Conservation (phyloP, 2,113 vertebrate species). For the Euleptes europaea region DNA sequence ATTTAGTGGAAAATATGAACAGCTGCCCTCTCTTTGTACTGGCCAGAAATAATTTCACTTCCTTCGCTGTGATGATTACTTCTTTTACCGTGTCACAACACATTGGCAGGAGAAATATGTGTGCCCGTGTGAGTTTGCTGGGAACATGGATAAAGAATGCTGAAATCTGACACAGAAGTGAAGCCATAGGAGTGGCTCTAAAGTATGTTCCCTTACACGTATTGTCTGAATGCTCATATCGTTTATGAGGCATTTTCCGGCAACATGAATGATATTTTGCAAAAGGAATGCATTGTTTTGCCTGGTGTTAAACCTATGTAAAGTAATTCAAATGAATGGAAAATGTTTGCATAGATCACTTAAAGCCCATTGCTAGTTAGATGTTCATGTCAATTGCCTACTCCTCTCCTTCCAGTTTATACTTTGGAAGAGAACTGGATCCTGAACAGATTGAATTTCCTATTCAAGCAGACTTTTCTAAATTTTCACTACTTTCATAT, state of each 20-base stretch:
- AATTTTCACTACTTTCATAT: not conserved
- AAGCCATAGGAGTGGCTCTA: not conserved
- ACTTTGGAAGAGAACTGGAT: not conserved
- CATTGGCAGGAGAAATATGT: not conserved
- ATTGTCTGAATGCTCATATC: not conserved
- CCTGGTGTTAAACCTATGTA: not conserved
- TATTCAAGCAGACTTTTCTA: not conserved
- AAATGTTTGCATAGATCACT: not conserved
- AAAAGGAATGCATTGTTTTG: not conserved
- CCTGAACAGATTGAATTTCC: not conserved
- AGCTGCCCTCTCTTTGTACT: conserved; percentile 16
- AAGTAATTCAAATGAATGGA: not conserved
- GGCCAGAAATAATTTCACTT: not conserved
- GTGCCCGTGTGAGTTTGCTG: not conserved
- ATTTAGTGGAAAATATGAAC: conserved; percentile 3
- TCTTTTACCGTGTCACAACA: not conserved
- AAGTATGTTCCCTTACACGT: not conserved
- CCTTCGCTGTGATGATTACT: not conserved
- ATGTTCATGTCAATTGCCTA: not conserved
- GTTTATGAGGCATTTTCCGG: not conserved
- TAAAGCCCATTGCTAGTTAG: not conserved
- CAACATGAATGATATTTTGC: not conserved
- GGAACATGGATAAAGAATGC: not conserved
- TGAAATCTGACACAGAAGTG: not conserved
- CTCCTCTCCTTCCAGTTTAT: not conserved